Conservation (phyloP, 2,797 vertebrate species). For the Tadarida brasiliensis region DNA sequence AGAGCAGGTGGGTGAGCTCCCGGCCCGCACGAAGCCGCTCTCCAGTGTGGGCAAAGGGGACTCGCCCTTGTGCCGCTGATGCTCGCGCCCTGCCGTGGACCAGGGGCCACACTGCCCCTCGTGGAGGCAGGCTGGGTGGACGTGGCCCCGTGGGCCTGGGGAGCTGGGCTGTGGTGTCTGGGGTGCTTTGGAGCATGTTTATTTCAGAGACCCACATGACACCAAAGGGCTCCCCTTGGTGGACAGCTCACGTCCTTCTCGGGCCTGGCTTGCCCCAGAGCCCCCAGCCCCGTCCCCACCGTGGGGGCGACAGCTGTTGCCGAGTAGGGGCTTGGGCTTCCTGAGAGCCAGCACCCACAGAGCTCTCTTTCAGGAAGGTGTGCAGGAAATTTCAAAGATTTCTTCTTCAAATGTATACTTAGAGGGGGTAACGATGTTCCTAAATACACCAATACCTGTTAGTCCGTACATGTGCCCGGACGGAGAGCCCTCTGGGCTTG, state of each 20-base stretch:
- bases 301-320: rapidly evolving
- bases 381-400: not conserved
- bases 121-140: not conserved
- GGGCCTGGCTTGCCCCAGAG: not conserved
- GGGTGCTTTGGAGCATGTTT: not conserved
- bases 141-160: not conserved
- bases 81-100: not conserved
- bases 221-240: not conserved
- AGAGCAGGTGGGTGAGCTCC: not conserved
- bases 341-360: not conserved
- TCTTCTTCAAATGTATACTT: no score
- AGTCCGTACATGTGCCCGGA: not conserved
- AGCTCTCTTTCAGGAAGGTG: not conserved
- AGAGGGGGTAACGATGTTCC: not conserved
- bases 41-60: not conserved
- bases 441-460: no score
- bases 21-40: not conserved
- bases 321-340: not conserved
- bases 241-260: no score
- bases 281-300: not conserved
- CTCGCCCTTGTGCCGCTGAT: no score
- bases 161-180: not conserved
- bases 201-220: not conserved
- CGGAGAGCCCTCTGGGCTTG: not conserved
- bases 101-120: not conserved